Conservation (phyloP, 2,797 vertebrate genomes). For the Alauda arvensis region DNA sequence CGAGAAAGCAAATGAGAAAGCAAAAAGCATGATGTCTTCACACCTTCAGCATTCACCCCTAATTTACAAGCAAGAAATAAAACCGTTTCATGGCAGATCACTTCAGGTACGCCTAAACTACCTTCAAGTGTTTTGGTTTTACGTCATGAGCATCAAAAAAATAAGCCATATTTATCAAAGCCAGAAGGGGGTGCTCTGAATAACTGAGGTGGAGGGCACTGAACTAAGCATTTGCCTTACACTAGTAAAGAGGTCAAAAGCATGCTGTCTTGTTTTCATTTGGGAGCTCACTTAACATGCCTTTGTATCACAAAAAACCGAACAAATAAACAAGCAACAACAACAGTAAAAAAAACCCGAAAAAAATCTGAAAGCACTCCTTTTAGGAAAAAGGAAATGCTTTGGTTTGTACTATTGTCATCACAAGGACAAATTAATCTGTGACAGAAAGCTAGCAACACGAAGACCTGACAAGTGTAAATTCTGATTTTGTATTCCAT, state of each 20-base stretch:
- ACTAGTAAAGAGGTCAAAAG: neutral
- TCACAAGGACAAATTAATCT: conserved; percentile 9
- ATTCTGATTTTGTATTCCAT: neutral
- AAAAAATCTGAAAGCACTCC: neutral
- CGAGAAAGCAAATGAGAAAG: neutral
- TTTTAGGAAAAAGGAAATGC: neutral
- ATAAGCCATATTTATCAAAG: neutral
- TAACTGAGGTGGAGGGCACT: neutral
- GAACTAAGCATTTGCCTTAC: neutral
- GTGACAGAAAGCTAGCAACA: neutral
- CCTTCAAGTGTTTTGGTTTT: neutral
- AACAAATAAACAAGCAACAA: neutral
- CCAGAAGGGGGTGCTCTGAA: conserved; percentile 51
- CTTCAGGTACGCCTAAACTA: neutral
- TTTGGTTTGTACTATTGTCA: neutral
- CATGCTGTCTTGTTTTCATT: neutral
- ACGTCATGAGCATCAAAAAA: neutral
- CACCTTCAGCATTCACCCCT: neutral
- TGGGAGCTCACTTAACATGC: neutral
- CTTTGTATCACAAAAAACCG: neutral
- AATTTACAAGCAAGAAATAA: neutral
- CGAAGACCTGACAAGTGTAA: neutral
- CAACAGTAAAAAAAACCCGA: neutral
- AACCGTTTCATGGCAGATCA: neutral
- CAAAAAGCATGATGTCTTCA: neutral